Evolutionary conservation across 2,888 invertebrate species (phyloP).

Genomic region (Heliconius hortense): DNA sequence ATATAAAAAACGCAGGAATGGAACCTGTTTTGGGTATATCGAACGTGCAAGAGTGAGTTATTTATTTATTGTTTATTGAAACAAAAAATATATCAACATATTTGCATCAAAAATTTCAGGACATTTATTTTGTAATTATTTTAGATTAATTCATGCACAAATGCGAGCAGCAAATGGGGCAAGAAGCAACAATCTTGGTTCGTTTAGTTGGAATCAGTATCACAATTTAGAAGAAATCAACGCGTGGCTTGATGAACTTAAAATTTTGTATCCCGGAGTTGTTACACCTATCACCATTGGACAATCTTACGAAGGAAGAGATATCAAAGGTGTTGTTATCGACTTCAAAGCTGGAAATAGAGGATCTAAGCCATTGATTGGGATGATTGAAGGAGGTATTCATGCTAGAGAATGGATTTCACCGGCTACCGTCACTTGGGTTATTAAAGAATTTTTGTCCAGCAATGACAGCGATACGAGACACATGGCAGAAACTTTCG

Average conservation of each 20-base stretch:
- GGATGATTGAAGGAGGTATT: conserved; percentile 85
- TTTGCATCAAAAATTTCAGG: not conserved
- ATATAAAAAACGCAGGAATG: conserved; percentile 48
- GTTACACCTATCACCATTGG: conserved; percentile 81
- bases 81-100: not conserved
- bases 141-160: conserved; percentile 77
- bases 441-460: conserved; percentile 86
- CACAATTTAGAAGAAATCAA: conserved; percentile 82
- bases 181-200: conserved; percentile 46
- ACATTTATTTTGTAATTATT: conserved; percentile 34
- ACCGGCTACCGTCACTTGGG: conserved; percentile 85
- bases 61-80: not conserved
- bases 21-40: conserved; percentile 46
- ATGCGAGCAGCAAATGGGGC: conserved; percentile 48
- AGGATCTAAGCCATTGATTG: conserved; percentile 60
- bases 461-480: conserved; percentile 79
- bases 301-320: conserved; percentile 81
- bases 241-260: conserved; percentile 81
- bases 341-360: conserved; percentile 61
- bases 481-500: conserved; percentile 83
- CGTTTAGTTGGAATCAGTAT: conserved; percentile 83
- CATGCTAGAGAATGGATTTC: conserved; percentile 88
- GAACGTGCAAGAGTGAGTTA: conserved; percentile 58
- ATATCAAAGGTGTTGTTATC: conserved; percentile 75
- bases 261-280: conserved; percentile 68